Evolutionary conservation across 2,113 vertebrate genomes (phyloP), one percentile per base, ranked within the genome.

Genomic region (Shinisaurus crocodilurus): DNA sequence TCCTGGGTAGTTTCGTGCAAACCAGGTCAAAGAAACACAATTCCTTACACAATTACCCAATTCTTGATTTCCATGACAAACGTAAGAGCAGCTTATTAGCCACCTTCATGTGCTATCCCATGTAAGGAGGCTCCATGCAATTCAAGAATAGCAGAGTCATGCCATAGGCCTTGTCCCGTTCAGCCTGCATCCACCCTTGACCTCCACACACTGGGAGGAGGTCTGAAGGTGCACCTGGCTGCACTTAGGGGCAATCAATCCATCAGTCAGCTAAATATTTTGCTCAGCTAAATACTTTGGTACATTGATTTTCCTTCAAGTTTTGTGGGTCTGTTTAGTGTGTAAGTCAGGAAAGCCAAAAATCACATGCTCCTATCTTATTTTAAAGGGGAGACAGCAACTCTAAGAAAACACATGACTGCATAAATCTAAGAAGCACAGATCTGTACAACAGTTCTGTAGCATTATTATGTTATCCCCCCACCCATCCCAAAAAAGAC

Each of bases 401-500:
- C 16, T 3, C 20, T 81, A 27, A 3, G 37, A 81, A 50, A 81
- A 34, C 45, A 50, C 13, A 76, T 43, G 18, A 0, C 18, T 86
- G 23, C 5, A 37, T 85, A 91, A 90, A 90, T 91, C 9, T 54
- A n/a, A 84, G 90, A 75, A 76, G 75, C 7, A 94, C 67, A 67
- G 57, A 88, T 89, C 87, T 87, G 40, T 69, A 82, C 27, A 72
- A 48, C 15, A 85, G 15, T 50, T 50, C 45, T 23, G 74, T 5
- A 79, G 48, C 18, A 69, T 77, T 67, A 89, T 40, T 8, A 29
- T 70, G 69, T 13, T 90, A 67, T 34, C n/a, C n/a, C n/a, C n/a
- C n/a, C n/a, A n/a, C n/a, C n/a, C n/a, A n/a, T n/a, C n/a, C n/a
- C 65, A 93, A 92, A 89, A 60, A 23, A 90, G 8, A 67, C 87